Base-by-base conservation (phyloP, 2,797 vertebrate genomes). In the Crypturellus tataupa region DNA sequence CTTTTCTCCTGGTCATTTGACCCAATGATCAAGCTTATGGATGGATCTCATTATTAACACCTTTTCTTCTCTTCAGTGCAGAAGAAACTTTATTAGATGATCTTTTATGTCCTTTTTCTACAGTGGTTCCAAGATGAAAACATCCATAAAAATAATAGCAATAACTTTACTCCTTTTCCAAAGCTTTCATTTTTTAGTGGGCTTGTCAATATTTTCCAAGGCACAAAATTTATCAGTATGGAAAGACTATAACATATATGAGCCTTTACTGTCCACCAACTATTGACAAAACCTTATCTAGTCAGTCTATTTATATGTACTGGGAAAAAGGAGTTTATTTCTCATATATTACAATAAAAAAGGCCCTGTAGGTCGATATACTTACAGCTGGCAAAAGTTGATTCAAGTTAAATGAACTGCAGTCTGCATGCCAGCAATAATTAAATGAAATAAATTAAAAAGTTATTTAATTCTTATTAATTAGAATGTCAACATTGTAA, bases 1-100 rank as follows among this genome's bases (percentile, higher is more conserved):
- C 65, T 63, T 85, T 75, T 94, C 29, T 87, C 14, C 69, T 91
- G 49, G 29, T 90, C 53, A 33, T 89, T 87, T 90, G 65, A 90
- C 70, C 67, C 65, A 63, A 85, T 37, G 42, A 63, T 20, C 53
- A 65, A n/a, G 24, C 3, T 46, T 89, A 23, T 76, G 35, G 76
- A 23, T 76, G 35, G 76, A 62, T 87, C 35, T 47, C 15, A 9
- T 55, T 91, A 60, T 63, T 35, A 85, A 33, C 29, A 71, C 10
- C 10, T 10, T 11, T 87, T 92, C n/a, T 55, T 71, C 18, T 62
- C 49, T 95, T 21, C 19, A 31, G n/a, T 56, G 21, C 7, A 59
- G 31, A 63, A 87, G 39, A 90, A 93, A 91, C 27, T 47, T 70
- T 85, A 6, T 47, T 76, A 89, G 16, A 8, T 81, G 58, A 51